Base-by-base conservation (phyloP, 2,113 vertebrate species). In the Cyanocitta stelleri region DNA sequence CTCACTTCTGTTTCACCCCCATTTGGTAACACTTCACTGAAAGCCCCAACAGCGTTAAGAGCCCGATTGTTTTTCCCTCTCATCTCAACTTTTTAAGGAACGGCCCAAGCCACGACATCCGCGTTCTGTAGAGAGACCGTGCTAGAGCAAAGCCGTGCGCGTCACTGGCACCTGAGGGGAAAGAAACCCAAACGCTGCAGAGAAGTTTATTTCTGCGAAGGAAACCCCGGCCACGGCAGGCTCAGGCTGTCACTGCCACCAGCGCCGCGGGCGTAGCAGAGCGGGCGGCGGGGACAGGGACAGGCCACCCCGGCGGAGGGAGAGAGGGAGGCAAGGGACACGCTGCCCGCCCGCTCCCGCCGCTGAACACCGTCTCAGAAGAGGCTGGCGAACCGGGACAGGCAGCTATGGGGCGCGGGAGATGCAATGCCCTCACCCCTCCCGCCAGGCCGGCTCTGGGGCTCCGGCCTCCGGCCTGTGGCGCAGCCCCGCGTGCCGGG, bases 401-500 rank as follows among this genome's bases (percentile, higher is more conserved):
- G 21, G 55, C 3, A 37, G 35, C 62, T 27, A 0, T 0, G 22
- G 49, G 58, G n/a, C 8, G 26, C 62, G 32, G 80, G 73, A 69
- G 68, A 41, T 51, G 55, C 49, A 35, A 2, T 0, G 19, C n/a
- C 49, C 67, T 37, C 63, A 3, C 4, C 12, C 27, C 67, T 59
- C 14, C 76, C n/a, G 30, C 52, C 79, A 39, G 76, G n/a, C 59
- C 48, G 26, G 52, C 32, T 59, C n/a, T 3, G 35, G 51, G 33
- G 33, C 68, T 81, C 68, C 21, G 59, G 80, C 63, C 87, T 84
- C 76, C 41, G 89, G 87, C 93, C 89, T 78, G 84, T 1, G 46
- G 37, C 37, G 11, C 69, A 27, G 75, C 30, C 69, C 52, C 33
- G 67, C 7, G 27, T 7, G 27, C 21, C 49, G n/a, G 16, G 35